A percentile compares a stretch with the other conserved stretches of the same genome.
Conservation (phyloP, 92 coral and sea anemone species). For the Pocillopora meandrina region DNA sequence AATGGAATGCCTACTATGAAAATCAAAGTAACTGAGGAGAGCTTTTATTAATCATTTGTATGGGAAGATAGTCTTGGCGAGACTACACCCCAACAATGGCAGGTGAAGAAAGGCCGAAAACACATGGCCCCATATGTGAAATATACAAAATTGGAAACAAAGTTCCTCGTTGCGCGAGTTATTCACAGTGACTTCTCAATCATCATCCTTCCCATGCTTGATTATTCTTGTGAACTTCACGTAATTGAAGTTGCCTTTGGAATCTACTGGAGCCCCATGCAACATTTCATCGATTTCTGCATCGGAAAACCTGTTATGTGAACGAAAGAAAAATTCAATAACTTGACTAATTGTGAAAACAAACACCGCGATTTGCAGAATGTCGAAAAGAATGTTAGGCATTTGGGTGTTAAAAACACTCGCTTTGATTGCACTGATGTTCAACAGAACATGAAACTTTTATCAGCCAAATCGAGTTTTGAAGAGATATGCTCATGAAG, state of each 20-base stretch:
- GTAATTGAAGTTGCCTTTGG: slow-evolving; percentile 85
- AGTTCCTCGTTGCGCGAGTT: neutral
- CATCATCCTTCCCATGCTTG: slow-evolving; percentile 97
- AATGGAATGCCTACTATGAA: too few species aligned
- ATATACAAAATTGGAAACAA: neutral
- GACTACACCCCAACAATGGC: too few species aligned
- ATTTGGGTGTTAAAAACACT: neutral
- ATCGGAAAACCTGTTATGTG: slow-evolving; percentile 74
- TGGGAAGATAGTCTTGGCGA: too few species aligned
- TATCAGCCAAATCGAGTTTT: neutral
- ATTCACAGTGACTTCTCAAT: slow-evolving; percentile 23
- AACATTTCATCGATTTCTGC: slow-evolving; percentile 96
- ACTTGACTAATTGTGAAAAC: neutral
- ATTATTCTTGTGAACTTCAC: slow-evolving; percentile 89
- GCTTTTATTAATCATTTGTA: too few species aligned
- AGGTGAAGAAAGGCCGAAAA: too few species aligned
- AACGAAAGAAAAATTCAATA: neutral
- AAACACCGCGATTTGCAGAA: neutral
- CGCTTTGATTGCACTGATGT: neutral
- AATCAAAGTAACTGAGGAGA: too few species aligned
- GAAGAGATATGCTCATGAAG: neutral
- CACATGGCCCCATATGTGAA: too few species aligned
- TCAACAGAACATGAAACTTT: neutral
- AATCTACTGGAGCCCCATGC: slow-evolving; percentile 93
- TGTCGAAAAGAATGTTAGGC: neutral